Evolutionary conservation across 2,113 vertebrate genomes (phyloP).

Genomic region (Todiramphus saurophagus): DNA sequence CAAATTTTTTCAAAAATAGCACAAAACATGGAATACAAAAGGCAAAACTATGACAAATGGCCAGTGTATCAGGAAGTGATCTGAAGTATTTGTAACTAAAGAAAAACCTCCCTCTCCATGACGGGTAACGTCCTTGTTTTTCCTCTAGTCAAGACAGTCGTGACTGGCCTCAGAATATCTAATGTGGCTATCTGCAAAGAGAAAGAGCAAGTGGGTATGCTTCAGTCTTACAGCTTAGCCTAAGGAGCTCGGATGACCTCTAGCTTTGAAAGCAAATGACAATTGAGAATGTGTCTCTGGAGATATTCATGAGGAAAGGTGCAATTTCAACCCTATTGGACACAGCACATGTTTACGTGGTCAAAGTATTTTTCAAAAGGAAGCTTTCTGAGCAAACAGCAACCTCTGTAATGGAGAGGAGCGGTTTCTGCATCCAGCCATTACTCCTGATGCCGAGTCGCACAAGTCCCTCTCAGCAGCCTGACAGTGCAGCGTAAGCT

Average conservation of each 20-base stretch:
- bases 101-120: background rate
- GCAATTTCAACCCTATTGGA: background rate
- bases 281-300: background rate
- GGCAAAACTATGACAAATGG: background rate
- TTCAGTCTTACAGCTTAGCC: background rate
- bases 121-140: background rate
- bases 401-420: background rate
- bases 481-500: fast-evolving
- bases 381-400: background rate
- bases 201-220: background rate
- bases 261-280: background rate
- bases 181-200: background rate
- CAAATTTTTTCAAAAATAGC: background rate
- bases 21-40: background rate
- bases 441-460: background rate
- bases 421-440: background rate
- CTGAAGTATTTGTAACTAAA: background rate
- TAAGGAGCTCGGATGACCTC: background rate
- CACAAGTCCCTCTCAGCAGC: background rate
- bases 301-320: background rate
- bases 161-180: background rate
- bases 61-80: background rate
- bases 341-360: fast-evolving
- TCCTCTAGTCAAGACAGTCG: background rate
- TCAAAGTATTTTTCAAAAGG: background rate